Evolutionary conservation across 2,797 vertebrate species (phyloP).

Genomic region (Vultur gryphus): DNA sequence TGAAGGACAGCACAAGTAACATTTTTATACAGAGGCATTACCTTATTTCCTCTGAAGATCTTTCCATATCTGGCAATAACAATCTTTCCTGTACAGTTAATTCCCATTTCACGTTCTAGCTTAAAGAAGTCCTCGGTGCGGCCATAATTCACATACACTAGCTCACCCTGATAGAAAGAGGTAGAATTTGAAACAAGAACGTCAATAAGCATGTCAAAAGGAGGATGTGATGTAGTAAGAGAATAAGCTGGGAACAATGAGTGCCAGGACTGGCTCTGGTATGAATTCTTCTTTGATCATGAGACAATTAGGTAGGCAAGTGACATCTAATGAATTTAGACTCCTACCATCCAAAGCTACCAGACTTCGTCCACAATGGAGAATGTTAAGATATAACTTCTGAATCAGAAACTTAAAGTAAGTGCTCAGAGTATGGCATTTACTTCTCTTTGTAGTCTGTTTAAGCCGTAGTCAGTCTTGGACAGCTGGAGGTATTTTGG

Average conservation of each 20-base stretch:
- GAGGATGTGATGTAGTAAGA: neutral
- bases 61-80: conserved; percentile 92
- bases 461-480: neutral
- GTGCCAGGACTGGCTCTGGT: neutral
- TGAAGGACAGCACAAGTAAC: neutral
- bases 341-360: neutral
- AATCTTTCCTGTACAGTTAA: conserved; percentile 88
- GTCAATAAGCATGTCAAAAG: neutral
- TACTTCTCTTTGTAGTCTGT: neutral
- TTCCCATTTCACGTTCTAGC: conserved; percentile 80
- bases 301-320: neutral
- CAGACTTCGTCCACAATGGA: neutral
- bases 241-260: neutral
- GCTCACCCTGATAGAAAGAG: conserved; percentile 80
- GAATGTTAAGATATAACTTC: neutral
- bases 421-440: neutral
- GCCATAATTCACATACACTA: conserved; percentile 95
- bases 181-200: neutral
- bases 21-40: conserved; percentile 36
- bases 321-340: neutral
- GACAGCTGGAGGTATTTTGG: neutral
- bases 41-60: conserved; percentile 98
- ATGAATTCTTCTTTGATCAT: neutral
- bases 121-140: conserved; percentile 89
- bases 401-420: neutral